Percentiles rank a stretch among this genome's conserved stretches.
Evolutionary conservation across 2,113 vertebrate genomes (phyloP).

Genomic region (Leucopternis melanops): DNA sequence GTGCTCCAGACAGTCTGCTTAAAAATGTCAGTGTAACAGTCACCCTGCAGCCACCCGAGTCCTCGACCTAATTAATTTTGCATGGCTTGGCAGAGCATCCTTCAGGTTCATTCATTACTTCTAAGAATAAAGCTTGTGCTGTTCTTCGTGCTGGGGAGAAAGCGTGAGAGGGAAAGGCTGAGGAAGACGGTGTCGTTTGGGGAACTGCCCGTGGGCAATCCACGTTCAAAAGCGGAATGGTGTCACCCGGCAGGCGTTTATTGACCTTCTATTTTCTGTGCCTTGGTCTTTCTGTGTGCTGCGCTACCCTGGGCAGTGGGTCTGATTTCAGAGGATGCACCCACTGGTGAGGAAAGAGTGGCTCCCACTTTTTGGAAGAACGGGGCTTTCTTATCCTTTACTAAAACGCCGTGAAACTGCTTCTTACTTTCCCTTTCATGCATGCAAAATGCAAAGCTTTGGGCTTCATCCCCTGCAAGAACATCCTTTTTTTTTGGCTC

Average conservation of each 20-base stretch:
- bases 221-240: neutral
- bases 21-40: neutral
- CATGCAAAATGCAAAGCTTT: neutral
- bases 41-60: neutral
- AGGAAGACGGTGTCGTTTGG: neutral
- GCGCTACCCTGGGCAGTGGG: neutral
- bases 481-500: accelerated
- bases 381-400: neutral
- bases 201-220: neutral
- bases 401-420: neutral
- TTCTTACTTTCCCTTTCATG: neutral
- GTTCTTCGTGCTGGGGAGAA: neutral
- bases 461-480: neutral
- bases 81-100: neutral
- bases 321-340: neutral
- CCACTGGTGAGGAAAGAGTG: neutral
- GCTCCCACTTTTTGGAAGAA: neutral
- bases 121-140: neutral
- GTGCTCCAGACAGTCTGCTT: neutral
- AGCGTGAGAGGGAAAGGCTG: neutral
- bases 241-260: neutral
- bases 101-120: conserved; percentile 16
- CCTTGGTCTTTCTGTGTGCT: neutral
- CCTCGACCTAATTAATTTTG: conserved; percentile 45
- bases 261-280: neutral